Evolutionary conservation across 2,888 invertebrate species (phyloP).

Genomic region (Anodontia alba): DNA sequence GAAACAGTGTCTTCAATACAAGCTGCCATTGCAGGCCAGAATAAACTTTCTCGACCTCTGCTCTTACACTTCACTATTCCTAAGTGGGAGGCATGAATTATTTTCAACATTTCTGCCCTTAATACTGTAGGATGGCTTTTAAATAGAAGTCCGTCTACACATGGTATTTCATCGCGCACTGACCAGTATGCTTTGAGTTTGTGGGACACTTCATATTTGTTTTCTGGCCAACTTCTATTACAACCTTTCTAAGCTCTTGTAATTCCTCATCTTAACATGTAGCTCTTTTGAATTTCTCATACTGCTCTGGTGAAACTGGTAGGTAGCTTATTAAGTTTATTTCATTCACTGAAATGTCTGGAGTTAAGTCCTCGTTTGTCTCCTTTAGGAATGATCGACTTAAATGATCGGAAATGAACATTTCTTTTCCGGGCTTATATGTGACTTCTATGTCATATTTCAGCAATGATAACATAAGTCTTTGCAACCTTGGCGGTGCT

Average conservation of each 20-base stretch:
- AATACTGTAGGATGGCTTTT: conserved; percentile 34
- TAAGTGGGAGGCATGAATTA: conserved; percentile 44
- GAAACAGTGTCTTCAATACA: conserved; percentile 26
- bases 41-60: conserved; percentile 40
- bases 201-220: conserved; percentile 25
- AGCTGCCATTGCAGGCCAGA: conserved; percentile 43
- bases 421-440: conserved; percentile 46
- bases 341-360: background rate
- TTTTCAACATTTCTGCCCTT: conserved; percentile 30
- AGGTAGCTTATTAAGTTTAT: conserved; percentile 20
- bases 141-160: conserved; percentile 40
- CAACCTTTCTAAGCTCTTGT: conserved; percentile 14
- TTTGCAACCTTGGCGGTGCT: conserved; percentile 32
- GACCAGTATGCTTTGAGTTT: conserved; percentile 33
- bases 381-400: conserved; percentile 36
- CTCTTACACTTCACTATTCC: conserved; percentile 53
- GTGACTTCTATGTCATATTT: conserved; percentile 41
- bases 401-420: conserved; percentile 42
- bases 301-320: conserved; percentile 34
- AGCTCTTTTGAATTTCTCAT: conserved; percentile 28
- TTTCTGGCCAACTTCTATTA: conserved; percentile 40
- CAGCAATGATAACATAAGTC: conserved; percentile 35
- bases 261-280: conserved; percentile 31
- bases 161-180: conserved; percentile 46
- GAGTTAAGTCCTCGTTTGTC: conserved; percentile 30